phyloP scores from a whole-genome alignment of 2,113 vertebrate species.

The Calidris pygmaea region DNA sequence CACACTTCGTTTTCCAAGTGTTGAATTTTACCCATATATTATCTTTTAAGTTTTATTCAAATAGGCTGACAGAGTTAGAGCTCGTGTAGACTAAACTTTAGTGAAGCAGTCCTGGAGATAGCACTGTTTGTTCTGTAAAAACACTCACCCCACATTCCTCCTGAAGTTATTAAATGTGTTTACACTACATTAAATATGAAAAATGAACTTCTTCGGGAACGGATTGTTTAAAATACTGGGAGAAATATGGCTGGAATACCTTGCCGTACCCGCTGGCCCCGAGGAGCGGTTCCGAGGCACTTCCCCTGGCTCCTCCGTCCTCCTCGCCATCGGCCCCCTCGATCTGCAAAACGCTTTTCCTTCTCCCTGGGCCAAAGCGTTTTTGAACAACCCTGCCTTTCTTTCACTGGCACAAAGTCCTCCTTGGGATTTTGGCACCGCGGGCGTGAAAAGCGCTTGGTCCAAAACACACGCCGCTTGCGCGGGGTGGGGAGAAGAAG shows the following conservation, averaged over 20 bases:
- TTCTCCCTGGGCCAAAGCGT: neutral
- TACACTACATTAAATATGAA: conserved; percentile 68
- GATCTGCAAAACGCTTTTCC: neutral
- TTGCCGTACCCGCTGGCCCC: neutral
- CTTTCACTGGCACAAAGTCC: conserved; percentile 40
- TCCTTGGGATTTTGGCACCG: conserved; percentile 40
- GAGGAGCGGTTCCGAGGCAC: fast-evolving
- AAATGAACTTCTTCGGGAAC: conserved; percentile 36
- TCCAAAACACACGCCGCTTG: conserved; percentile 14
- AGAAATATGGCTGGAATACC: neutral
- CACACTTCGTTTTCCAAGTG: conserved; percentile 36
- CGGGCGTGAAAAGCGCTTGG: neutral
- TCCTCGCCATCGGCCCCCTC: neutral
- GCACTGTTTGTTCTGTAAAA: conserved; percentile 61
- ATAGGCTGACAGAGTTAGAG: conserved; percentile 36
- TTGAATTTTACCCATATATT: conserved; percentile 48
- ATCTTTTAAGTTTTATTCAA: conserved; percentile 61
- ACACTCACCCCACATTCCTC: conserved; percentile 35
- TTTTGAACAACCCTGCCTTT: conserved; percentile 35
- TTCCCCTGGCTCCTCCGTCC: neutral
- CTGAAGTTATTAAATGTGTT: conserved; percentile 60
- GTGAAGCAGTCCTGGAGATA: conserved; percentile 36
- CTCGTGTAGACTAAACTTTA: conserved; percentile 57
- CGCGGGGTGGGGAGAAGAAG: conserved; percentile 7
- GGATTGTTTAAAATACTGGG: conserved; percentile 36